These are phyloP conservation scores for Patiria miniata DNA, from an alignment of 35 echinoderm and acorn worm genomes.

Conservation along the genomic window DNA sequence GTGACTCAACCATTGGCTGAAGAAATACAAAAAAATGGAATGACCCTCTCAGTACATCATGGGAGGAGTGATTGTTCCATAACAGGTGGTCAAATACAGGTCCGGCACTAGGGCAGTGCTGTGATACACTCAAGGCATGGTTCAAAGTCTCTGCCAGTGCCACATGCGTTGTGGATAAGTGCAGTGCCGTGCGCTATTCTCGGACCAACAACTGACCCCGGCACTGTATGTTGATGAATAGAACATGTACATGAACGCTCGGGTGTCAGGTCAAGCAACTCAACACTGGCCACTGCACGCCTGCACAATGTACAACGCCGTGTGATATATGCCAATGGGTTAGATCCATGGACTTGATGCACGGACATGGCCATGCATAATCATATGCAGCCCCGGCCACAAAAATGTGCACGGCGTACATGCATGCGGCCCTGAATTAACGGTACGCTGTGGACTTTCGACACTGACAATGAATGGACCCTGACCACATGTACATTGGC, in stretches of 20 bases:
- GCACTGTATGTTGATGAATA: slow-evolving; percentile 17
- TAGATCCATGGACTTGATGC: background rate
- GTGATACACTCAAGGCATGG: background rate
- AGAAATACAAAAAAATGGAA: background rate
- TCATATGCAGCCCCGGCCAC: background rate
- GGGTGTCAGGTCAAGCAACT: background rate
- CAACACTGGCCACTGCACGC: background rate
- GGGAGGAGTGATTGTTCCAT: background rate
- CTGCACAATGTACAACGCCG: background rate
- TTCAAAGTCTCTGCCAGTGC: background rate
- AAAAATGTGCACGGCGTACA: too few relatives aligned
- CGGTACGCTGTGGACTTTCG: too few relatives aligned
- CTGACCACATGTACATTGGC: too few relatives aligned
- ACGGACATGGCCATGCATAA: background rate
- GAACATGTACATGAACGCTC: slow-evolving; percentile 17
- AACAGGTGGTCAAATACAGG: background rate
- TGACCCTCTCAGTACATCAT: too few relatives aligned
- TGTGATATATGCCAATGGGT: too few relatives aligned
- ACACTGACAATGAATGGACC: too few relatives aligned
- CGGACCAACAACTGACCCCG: background rate
- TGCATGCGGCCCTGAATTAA: too few relatives aligned
- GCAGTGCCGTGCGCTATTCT: background rate
- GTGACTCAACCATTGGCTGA: background rate
- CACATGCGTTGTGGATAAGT: too few relatives aligned
- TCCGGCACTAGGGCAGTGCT: background rate